Conservation (phyloP, 2,797 vertebrate species). For the Brachyrhaphis roseni region DNA sequence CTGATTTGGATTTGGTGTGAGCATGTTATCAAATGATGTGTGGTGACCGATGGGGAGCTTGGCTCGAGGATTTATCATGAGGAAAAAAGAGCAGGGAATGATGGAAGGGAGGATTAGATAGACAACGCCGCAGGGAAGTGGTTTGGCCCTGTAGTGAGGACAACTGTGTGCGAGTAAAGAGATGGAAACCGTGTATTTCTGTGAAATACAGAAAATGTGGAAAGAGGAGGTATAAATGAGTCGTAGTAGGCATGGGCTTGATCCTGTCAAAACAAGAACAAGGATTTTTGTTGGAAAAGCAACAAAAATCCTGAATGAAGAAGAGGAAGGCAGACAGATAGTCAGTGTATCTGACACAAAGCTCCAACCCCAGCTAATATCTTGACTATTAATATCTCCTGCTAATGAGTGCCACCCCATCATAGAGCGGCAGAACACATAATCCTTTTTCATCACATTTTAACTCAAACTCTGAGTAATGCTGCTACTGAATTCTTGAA, state of each 20-base stretch:
- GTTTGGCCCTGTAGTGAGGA: slow-evolving; percentile 47
- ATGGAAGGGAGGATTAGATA: slow-evolving; percentile 73
- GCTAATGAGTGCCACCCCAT: slow-evolving; percentile 66
- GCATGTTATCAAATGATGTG: slow-evolving; percentile 59
- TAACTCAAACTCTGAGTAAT: slow-evolving; percentile 58
- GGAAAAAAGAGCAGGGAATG: slow-evolving; percentile 51
- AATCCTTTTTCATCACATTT: slow-evolving; percentile 67
- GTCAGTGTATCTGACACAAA: slow-evolving; percentile 54
- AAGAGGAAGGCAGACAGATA: slow-evolving; percentile 37
- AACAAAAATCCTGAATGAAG: neutral
- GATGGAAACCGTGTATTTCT: slow-evolving; percentile 24
- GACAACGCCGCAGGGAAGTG: slow-evolving; percentile 53
- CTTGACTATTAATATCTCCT: slow-evolving; percentile 69
- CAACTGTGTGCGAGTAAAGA: slow-evolving; percentile 32
- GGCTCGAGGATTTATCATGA: slow-evolving; percentile 47
- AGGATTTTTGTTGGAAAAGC: slow-evolving; percentile 23
- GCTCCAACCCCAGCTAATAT: slow-evolving; percentile 62
- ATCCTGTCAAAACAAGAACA: slow-evolving; percentile 13
- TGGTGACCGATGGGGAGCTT: slow-evolving; percentile 19
- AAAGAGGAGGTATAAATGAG: slow-evolving; percentile 35
- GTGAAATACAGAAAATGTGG: neutral
- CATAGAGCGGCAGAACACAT: slow-evolving; percentile 41
- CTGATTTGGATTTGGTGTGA: slow-evolving; percentile 16
- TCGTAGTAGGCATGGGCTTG: slow-evolving; percentile 36
- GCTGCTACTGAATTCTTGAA: slow-evolving; percentile 51